Evolutionary conservation across 2,888 invertebrate genomes (phyloP).

Genomic region (Pristionchus japonicus): DNA sequence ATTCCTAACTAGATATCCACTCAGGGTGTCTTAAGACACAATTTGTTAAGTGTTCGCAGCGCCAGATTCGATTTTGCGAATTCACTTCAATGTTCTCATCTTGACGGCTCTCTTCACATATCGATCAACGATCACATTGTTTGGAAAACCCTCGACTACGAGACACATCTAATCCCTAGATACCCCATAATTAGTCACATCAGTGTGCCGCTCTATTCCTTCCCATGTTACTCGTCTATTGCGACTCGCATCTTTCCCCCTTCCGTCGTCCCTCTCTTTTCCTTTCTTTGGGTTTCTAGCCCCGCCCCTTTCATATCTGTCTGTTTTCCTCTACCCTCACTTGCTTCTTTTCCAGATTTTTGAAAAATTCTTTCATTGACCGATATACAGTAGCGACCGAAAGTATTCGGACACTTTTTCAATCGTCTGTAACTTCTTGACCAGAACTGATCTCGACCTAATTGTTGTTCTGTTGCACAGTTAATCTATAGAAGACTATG

Average conservation of each 20-base stretch:
- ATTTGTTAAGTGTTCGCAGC: neutral
- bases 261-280: neutral
- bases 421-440: too few relatives aligned
- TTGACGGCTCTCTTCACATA: too few relatives aligned
- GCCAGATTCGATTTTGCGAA: neutral
- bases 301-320: slow-evolving; percentile 6
- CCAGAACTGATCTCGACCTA: too few relatives aligned
- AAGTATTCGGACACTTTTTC: too few relatives aligned
- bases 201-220: neutral
- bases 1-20: neutral
- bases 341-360: neutral
- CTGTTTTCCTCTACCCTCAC: neutral
- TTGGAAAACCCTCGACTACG: too few relatives aligned
- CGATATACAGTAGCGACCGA: too few relatives aligned
- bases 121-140: neutral
- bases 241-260: neutral
- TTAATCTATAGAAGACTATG: too few relatives aligned
- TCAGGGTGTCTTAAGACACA: neutral
- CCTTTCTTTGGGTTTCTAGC: neutral
- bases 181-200: slow-evolving; percentile 6
- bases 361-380: too few relatives aligned
- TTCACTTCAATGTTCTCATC: neutral
- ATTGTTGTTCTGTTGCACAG: too few relatives aligned
- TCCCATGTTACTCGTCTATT: neutral
- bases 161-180: too few relatives aligned